Evolutionary conservation across 64 coral and sea anemone genomes (phyloP).

Genomic region (Actinia equina): DNA sequence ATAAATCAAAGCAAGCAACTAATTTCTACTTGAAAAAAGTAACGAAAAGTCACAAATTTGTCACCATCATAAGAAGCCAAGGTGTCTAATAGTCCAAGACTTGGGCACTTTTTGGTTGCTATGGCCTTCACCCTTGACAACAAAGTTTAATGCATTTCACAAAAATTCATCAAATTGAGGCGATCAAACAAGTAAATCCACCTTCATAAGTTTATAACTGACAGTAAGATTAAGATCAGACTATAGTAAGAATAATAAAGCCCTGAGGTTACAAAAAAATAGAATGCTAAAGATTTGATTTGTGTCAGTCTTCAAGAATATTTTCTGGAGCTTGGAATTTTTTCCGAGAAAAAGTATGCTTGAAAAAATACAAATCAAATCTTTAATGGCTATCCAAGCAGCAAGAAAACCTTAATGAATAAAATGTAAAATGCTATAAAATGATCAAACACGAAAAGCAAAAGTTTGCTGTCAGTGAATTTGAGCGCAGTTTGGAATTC

Average conservation of each 20-base stretch:
- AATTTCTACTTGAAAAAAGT: neutral
- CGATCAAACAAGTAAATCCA: constrained; percentile 2
- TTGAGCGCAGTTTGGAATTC: no score
- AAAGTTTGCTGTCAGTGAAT: neutral
- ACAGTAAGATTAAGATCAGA: neutral
- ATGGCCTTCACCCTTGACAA: constrained; percentile 4
- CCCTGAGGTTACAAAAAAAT: neutral
- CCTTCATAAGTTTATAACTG: neutral
- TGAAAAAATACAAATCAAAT: no score
- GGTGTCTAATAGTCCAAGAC: neutral
- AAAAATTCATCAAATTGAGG: neutral
- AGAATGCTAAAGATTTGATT: no score
- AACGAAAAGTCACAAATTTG: neutral
- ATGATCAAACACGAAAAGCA: neutral
- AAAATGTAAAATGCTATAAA: neutral
- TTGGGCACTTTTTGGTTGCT: neutral
- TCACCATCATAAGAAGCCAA: neutral
- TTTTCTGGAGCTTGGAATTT: no score
- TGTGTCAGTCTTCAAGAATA: no score
- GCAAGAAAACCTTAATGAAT: no score
- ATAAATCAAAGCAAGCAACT: constrained; percentile 3
- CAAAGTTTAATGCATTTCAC: neutral
- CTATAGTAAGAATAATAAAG: neutral
- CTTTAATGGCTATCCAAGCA: no score
- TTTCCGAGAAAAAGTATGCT: no score